phyloP scores from a whole-genome alignment of 2,888 invertebrate species.

The Limnephilus rhombicus region DNA sequence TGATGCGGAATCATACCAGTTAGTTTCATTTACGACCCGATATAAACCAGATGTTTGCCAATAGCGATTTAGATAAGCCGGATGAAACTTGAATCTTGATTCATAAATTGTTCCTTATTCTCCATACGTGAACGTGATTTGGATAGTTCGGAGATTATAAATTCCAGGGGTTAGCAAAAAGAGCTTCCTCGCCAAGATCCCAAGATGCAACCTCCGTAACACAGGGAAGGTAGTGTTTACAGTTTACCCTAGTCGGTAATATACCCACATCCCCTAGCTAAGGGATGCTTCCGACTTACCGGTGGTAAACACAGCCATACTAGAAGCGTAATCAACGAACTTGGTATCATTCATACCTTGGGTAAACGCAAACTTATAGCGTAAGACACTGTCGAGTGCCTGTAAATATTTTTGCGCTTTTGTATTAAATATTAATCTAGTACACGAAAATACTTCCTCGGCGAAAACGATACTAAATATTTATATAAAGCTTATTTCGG shows the following conservation, averaged over 20 bases:
- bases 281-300: constrained; percentile 32
- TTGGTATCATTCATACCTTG: constrained; percentile 41
- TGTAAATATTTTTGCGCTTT: constrained; percentile 27
- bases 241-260: constrained; percentile 5
- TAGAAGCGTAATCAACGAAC: constrained; percentile 41
- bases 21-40: background rate
- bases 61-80: background rate
- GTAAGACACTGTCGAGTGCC: background rate
- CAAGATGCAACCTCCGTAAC: background rate
- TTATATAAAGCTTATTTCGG: background rate
- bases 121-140: background rate
- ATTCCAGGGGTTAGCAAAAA: background rate
- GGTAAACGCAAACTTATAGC: background rate
- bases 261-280: constrained; percentile 14
- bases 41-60: background rate
- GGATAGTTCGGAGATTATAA: background rate
- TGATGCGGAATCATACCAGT: background rate
- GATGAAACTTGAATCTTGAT: background rate
- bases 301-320: constrained; percentile 32
- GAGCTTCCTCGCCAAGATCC: constrained; percentile 12
- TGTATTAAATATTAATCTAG: background rate
- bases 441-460: background rate
- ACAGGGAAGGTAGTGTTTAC: constrained; percentile 22
- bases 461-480: background rate
- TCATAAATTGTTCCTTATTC: background rate